These are phyloP conservation scores for Metalampra italica DNA, from an alignment of 2,888 invertebrate species.

Conservation along the genomic window DNA sequence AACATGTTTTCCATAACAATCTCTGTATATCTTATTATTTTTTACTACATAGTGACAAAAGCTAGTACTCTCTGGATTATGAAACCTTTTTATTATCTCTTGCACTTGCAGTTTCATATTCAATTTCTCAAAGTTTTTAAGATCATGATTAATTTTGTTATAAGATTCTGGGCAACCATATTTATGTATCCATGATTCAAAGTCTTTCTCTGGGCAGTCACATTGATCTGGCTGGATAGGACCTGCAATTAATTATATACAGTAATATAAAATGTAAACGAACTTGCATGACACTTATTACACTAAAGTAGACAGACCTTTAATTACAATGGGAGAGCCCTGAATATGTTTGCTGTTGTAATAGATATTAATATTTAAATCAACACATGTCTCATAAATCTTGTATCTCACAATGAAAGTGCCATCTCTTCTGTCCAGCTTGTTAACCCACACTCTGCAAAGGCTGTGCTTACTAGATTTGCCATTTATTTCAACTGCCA, in stretches of 20 bases:
- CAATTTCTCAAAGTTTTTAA: constrained; percentile 82
- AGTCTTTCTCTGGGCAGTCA: constrained; percentile 83
- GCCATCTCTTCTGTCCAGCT: constrained; percentile 90
- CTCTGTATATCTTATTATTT: constrained; percentile 88
- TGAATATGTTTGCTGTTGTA: constrained; percentile 81
- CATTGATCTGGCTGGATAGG: constrained; percentile 90
- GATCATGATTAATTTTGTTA: constrained; percentile 84
- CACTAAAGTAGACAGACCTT: constrained; percentile 63
- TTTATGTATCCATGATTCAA: constrained; percentile 81
- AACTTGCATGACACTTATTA: background rate
- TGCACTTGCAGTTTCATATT: constrained; percentile 83
- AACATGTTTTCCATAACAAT: constrained; percentile 95
- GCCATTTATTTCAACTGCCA: constrained; percentile 78
- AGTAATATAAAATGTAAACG: background rate
- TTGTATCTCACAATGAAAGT: constrained; percentile 90
- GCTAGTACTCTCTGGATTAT: constrained; percentile 89
- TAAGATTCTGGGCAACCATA: constrained; percentile 82
- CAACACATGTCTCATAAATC: constrained; percentile 84
- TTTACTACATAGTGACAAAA: constrained; percentile 94
- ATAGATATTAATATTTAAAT: constrained; percentile 83
- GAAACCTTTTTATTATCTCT: constrained; percentile 83
- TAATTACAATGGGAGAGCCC: constrained; percentile 80
- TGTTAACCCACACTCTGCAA: constrained; percentile 86
- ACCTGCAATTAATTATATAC: constrained; percentile 58
- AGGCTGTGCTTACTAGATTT: constrained; percentile 65